Evolutionary conservation across 2,797 vertebrate species (phyloP).

Genomic region (Bovichtus variegatus): DNA sequence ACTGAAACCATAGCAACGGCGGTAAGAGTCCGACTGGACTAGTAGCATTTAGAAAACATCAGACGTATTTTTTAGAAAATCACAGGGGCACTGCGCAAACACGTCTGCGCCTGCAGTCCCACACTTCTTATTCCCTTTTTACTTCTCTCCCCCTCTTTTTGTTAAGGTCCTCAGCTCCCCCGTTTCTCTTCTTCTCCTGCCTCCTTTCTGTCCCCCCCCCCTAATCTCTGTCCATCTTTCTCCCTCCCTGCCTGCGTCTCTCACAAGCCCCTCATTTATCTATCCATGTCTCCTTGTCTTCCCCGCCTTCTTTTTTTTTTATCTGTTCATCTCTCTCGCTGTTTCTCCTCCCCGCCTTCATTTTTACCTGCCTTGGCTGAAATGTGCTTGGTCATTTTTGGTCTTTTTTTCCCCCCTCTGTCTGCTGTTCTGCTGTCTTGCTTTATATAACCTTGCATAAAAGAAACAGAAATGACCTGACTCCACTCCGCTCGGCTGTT

Average conservation of each 20-base stretch:
- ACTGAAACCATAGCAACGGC: conserved; percentile 75
- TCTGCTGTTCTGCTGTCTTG: conserved; percentile 24
- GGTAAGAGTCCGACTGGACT: conserved; percentile 33
- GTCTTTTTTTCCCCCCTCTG: background rate
- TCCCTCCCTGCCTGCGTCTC: conserved; percentile 16
- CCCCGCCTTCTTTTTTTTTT: conserved; percentile 26
- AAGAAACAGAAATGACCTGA: conserved; percentile 18
- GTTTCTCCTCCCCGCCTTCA: background rate
- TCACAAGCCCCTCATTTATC: conserved; percentile 28
- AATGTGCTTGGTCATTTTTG: conserved; percentile 47
- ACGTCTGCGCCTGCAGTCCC: conserved; percentile 24
- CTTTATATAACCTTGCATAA: conserved; percentile 39
- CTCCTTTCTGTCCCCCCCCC: conserved; percentile 5
- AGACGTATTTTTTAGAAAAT: conserved; percentile 52
- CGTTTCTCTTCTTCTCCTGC: background rate
- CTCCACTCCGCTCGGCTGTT: conserved; percentile 13
- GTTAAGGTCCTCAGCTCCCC: conserved; percentile 16
- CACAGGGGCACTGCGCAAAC: conserved; percentile 26
- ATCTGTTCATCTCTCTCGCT: conserved; percentile 30
- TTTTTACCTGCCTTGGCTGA: conserved; percentile 27
- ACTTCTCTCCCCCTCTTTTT: conserved; percentile 16
- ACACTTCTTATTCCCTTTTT: conserved; percentile 13
- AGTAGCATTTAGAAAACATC: conserved; percentile 60
- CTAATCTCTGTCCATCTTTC: conserved; percentile 43
- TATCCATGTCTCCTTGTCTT: conserved; percentile 38